Evolutionary conservation across 2,797 vertebrate species (phyloP).

Genomic region (Euphonia xanthogaster): DNA sequence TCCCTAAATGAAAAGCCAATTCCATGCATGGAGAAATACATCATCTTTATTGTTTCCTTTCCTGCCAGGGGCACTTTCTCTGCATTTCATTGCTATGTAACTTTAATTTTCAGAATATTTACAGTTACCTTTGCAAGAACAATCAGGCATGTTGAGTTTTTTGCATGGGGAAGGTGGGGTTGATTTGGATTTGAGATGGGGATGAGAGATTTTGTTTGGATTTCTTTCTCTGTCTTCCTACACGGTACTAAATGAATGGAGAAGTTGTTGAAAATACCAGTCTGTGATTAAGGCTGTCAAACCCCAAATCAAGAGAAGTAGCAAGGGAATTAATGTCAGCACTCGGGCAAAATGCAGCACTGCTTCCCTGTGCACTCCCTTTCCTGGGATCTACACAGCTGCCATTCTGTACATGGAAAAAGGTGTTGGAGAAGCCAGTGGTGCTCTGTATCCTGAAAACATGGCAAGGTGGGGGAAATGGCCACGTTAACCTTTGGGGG

Average conservation of each 20-base stretch:
- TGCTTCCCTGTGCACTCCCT: neutral
- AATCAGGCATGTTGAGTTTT: neutral
- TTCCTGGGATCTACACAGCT: neutral
- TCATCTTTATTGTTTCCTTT: neutral
- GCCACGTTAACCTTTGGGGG: neutral
- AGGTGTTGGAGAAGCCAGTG: neutral
- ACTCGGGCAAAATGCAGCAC: neutral
- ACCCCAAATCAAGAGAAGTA: neutral
- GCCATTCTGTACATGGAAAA: neutral
- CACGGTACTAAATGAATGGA: neutral
- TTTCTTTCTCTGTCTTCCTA: neutral
- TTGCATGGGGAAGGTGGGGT: neutral
- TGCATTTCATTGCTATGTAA: neutral
- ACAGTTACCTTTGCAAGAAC: neutral
- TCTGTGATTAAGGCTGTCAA: neutral
- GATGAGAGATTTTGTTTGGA: neutral
- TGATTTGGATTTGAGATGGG: neutral
- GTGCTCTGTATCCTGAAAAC: neutral
- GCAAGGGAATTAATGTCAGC: neutral
- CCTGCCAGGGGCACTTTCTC: neutral
- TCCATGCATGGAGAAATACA: accelerated
- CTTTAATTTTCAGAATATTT: neutral
- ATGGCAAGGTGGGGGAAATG: neutral
- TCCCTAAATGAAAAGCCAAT: neutral
- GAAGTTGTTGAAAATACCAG: neutral